Base-by-base conservation (phyloP, 2,797 vertebrate species). In the Urophycis tenuis region DNA sequence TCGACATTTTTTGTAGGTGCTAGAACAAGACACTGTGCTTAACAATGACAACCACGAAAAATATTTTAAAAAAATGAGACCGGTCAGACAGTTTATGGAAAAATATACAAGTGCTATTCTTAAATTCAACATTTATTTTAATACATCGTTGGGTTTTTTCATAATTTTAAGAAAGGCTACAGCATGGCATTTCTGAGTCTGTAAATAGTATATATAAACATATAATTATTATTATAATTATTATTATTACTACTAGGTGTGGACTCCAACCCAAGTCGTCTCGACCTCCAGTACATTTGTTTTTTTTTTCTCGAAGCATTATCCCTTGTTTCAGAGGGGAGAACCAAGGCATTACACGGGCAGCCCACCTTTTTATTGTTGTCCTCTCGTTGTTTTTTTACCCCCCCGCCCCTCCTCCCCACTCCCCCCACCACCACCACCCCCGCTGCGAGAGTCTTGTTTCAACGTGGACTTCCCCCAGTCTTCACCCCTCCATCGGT, bases 121-220 rank as follows among this genome's bases (percentile, higher is more conserved):
- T 95, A 94, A 94, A 96, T 95, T 95, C 93, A 94, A 95, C 93
- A 94, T 96, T 98, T 99, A 97, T 99, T 99, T 99, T 98, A 97
- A 95, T 98, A 98, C 96, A 96, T 96, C 94, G 94, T 98, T 96
- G 96, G 93, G 95, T 93, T 93, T 93, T 92, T 95, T 96, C 94
- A 95, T 96, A 95, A 95, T 97, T 96, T 96, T 95, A 94, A 93
- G 92, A 95, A 92, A 93, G 94, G 95, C 95, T 95, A 94, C 94
- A 94, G 95, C 96, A 97, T 97, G 96, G 94, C 93, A 90, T 97
- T 93, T 96, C 95, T 95, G 94, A 93, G 94, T 96, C 95, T 99
- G 97, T 98, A 99, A 97, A 98, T 95, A 96, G 94, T 93, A 97
- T 96, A 95, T 95, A 96, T 95, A 95, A 93, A 93, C 90, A 93